Base-by-base conservation (phyloP, 2,797 vertebrate species). In the Sebastolobus altivelis region DNA sequence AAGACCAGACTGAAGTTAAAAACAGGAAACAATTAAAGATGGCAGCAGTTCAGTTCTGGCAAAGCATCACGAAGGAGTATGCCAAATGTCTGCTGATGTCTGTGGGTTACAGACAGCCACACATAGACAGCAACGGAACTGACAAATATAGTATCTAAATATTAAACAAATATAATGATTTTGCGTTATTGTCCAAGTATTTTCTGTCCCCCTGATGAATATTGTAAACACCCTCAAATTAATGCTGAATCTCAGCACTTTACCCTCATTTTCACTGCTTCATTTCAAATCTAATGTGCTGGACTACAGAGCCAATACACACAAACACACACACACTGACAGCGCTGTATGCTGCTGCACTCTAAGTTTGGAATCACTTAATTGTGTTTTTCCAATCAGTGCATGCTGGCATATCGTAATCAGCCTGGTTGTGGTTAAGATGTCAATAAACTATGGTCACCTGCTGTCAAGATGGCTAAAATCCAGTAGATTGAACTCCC, bases 401-500 rank as follows among this genome's bases (percentile, higher is more conserved):
- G 33, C 11, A 54, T 8, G 25, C 52, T 18, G 52, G 37, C 5
- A 20, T 31, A 12, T 40, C 18, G 65, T 62, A 54, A 67, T 77
- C 43, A 85, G 54, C 13, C 62, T 37, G 52, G 58, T n/a, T 66
- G 72, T 49, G 31, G 58, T 65, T 68, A 27, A 71, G 52, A 75
- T 66, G 75, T 74, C 65, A 55, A 75, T 49, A 77, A 90, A 88
- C 13, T 62, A n/a, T 70, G 46, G 75, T 91, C 92, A 98, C 97
- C 97, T 96, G 95, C 96, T 97, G 89, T 97, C 97, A 77, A 98
- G 93, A 90, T 98, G 97, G 92, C 97, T 97, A 93, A 98, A 98
- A 91, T 98, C 97, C 93, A 97, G 83, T 81, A 98, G 93, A 93
- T 96, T 98, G 90, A 98, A 97, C 91, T 97, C 97, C 56, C 97